Base-by-base conservation (phyloP, 2,888 invertebrate species). In the Ditylenchus weischeri region DNA sequence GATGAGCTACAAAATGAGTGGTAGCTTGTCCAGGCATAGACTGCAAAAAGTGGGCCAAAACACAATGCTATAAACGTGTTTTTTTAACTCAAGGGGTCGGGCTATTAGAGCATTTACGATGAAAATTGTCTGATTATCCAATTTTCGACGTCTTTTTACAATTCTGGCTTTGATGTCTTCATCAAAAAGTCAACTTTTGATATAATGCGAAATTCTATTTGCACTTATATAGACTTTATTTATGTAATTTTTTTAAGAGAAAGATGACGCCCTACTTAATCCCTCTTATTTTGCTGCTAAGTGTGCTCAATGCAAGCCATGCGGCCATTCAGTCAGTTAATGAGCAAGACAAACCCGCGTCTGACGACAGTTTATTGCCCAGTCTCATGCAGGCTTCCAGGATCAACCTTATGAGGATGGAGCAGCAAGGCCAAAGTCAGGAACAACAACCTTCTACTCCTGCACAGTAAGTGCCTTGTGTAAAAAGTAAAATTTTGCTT, bases 321-420 rank as follows among this genome's bases (percentile, higher is more conserved):
- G 54, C 54, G 13, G 54, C 54, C 7, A 54, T 54, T 54, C 13
- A 43, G 43, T 21, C 54, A 54, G 23, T 13, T 7, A n/a, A n/a
- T 29, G 54, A 54, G n/a, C 54, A 54, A n/a, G 54, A 54, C 54
- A 54, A 54, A 18, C 54, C 54, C 5, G 3, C 43, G 54, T 21
- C 21, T 23, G 54, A 10, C 10, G 54, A 54, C 8, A 54, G 54
- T 29, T 54, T 54, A 21, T n/a, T 54, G 23, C 54, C 54, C 29
- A 54, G 54, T 54, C n/a, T 54, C 11, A 54, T 54, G 54, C 54
- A 54, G 54, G 21, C 54, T 11, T 21, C 54, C 11, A 54, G 54
- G n/a, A 10, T 54, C 13, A 43, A 43, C 43, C 43, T 43, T 15
- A 54, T 54, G 54, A 54, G 11, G 54, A 54, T 54, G 23, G 15